These are phyloP conservation scores for Columba janthina DNA, from an alignment of 2,113 vertebrate genomes.

Conservation along the genomic window DNA sequence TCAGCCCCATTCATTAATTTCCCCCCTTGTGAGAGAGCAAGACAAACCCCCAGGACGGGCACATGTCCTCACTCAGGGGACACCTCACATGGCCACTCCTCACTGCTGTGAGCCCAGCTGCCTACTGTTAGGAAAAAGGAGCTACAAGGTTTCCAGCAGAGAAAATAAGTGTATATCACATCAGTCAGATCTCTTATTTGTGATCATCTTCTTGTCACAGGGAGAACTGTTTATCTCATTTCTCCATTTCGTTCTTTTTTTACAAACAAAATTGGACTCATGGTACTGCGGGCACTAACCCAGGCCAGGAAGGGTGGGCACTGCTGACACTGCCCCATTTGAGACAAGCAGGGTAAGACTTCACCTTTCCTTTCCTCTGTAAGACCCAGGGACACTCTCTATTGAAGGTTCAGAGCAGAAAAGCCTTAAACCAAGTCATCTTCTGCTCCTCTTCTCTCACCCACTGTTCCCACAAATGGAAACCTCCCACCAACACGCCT, in stretches of 20 bases:
- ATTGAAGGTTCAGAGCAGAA: neutral
- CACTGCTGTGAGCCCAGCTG: neutral
- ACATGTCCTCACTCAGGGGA: neutral
- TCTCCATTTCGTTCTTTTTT: neutral
- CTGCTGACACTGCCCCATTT: neutral
- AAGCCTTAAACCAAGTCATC: neutral
- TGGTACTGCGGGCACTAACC: fast-evolving
- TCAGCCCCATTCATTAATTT: neutral
- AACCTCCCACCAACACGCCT: neutral
- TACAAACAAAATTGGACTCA: neutral
- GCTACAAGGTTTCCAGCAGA: neutral
- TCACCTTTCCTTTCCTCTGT: neutral
- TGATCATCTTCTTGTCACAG: neutral
- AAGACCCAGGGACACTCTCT: neutral
- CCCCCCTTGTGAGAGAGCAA: neutral
- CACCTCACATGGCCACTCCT: neutral
- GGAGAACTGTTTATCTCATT: neutral
- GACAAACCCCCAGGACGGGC: neutral
- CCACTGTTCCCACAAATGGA: neutral
- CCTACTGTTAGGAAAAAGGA: neutral
- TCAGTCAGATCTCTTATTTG: neutral
- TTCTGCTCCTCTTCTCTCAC: neutral
- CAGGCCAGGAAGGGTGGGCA: neutral
- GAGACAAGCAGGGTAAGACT: neutral
- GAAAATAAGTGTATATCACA: neutral